Percentiles rank a stretch among this genome's conserved stretches.
These are phyloP conservation scores for Pogona vitticeps DNA, from an alignment of 2,113 vertebrate species.

Conservation along the genomic window DNA sequence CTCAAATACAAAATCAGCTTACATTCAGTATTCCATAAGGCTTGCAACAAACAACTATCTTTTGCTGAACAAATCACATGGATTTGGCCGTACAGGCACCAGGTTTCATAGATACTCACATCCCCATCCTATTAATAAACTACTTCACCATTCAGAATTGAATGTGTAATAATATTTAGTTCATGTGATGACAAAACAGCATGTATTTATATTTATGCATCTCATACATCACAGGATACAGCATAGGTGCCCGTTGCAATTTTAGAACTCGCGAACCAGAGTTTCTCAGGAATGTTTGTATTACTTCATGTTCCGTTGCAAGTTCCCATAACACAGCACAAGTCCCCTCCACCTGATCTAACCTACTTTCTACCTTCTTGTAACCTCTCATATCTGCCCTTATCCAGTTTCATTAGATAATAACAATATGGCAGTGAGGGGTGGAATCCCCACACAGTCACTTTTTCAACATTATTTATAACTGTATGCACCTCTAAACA, in stretches of 20 bases:
- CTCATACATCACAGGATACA: not conserved
- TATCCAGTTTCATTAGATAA: not conserved
- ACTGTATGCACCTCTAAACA: not conserved
- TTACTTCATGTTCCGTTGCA: not conserved
- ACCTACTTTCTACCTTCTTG: not conserved
- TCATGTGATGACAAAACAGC: not conserved
- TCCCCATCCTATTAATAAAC: not conserved
- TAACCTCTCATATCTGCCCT: not conserved
- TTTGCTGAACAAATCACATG: not conserved
- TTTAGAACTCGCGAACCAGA: not conserved
- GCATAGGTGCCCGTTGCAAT: not conserved
- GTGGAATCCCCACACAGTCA: not conserved
- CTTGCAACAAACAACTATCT: not conserved
- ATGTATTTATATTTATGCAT: not conserved
- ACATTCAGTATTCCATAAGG: not conserved
- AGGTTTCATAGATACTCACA: accelerated
- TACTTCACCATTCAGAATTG: not conserved
- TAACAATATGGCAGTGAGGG: too few relatives aligned
- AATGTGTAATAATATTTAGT: not conserved
- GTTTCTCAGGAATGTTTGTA: not conserved
- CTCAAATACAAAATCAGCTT: not conserved
- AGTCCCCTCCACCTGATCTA: not conserved
- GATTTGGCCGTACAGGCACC: not conserved
- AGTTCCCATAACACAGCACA: not conserved
- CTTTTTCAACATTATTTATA: not conserved